Conservation (phyloP, 2,888 invertebrate genomes). For the Dasypogon diadema region DNA sequence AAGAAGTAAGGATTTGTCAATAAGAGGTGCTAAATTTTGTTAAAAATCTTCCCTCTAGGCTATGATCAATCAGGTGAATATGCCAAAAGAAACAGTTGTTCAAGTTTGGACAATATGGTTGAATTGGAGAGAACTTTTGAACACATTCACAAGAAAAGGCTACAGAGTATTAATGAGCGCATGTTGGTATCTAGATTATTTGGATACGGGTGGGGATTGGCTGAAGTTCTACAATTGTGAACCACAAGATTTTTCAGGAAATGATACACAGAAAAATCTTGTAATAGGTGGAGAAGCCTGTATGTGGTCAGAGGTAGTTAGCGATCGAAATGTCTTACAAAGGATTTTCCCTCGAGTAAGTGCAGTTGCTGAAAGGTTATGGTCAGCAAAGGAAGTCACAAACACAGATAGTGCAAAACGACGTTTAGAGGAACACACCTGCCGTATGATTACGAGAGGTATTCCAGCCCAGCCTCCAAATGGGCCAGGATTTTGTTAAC, state of each 20-base stretch:
- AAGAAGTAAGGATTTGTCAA: slow-evolving; percentile 84
- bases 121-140: slow-evolving; percentile 58
- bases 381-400: slow-evolving; percentile 70
- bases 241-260: slow-evolving; percentile 73
- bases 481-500: slow-evolving; percentile 74
- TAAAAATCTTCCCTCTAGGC: too few relatives aligned
- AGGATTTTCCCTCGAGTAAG: slow-evolving; percentile 88
- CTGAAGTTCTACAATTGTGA: slow-evolving; percentile 77
- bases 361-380: slow-evolving; percentile 87
- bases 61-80: slow-evolving; percentile 66
- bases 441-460: slow-evolving; percentile 76
- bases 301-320: slow-evolving; percentile 92
- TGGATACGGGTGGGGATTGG: slow-evolving; percentile 79
- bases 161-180: slow-evolving; percentile 80
- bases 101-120: slow-evolving; percentile 89
- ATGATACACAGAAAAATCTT: slow-evolving; percentile 71
- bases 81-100: slow-evolving; percentile 77
- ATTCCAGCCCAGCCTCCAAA: slow-evolving; percentile 75
- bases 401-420: slow-evolving; percentile 69
- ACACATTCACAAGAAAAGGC: slow-evolving; percentile 73
- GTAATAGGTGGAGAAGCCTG: slow-evolving; percentile 93
- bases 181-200: slow-evolving; percentile 89
- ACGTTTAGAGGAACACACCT: slow-evolving; percentile 79
- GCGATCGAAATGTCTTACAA: slow-evolving; percentile 73
- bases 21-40: too few relatives aligned